phyloP scores from a whole-genome alignment of 2,888 invertebrate species.

The Acrocyrtus sp. region DNA sequence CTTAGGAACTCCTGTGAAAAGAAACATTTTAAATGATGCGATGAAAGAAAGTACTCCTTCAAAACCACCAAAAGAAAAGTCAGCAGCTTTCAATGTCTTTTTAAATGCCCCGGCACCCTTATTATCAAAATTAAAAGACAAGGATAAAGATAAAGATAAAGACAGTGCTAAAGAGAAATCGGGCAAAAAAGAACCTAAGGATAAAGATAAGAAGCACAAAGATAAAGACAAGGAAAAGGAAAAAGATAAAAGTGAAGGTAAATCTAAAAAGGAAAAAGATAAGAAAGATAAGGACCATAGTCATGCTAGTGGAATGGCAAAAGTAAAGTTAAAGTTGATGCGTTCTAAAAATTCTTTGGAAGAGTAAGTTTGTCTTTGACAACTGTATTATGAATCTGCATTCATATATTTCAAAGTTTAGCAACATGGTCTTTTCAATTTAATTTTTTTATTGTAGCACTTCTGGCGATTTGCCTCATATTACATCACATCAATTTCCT shows the following conservation, averaged over 20 bases:
- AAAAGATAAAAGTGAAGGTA: slow-evolving; percentile 43
- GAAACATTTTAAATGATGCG: not conserved
- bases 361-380: slow-evolving; percentile 56
- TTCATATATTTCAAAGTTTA: no score
- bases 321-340: slow-evolving; percentile 61
- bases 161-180: slow-evolving; percentile 38
- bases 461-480: slow-evolving; percentile 31
- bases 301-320: slow-evolving; percentile 50
- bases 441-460: no score
- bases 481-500: slow-evolving; percentile 59
- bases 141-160: slow-evolving; percentile 50
- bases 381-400: no score
- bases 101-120: slow-evolving; percentile 62
- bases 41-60: slow-evolving; percentile 8
- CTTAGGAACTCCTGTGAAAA: slow-evolving; percentile 20
- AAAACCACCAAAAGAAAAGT: slow-evolving; percentile 51
- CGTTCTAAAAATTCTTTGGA: slow-evolving; percentile 63
- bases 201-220: slow-evolving; percentile 49
- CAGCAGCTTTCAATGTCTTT: slow-evolving; percentile 57
- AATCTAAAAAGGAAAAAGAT: slow-evolving; percentile 38
- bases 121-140: slow-evolving; percentile 52
- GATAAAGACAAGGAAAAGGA: slow-evolving; percentile 52
- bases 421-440: no score
- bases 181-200: slow-evolving; percentile 39
- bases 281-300: slow-evolving; percentile 44